A percentile compares a stretch with the other conserved stretches of the same genome.
phyloP scores from a whole-genome alignment of 2,797 vertebrate genomes.

The Odontamblyopus rebecca region DNA sequence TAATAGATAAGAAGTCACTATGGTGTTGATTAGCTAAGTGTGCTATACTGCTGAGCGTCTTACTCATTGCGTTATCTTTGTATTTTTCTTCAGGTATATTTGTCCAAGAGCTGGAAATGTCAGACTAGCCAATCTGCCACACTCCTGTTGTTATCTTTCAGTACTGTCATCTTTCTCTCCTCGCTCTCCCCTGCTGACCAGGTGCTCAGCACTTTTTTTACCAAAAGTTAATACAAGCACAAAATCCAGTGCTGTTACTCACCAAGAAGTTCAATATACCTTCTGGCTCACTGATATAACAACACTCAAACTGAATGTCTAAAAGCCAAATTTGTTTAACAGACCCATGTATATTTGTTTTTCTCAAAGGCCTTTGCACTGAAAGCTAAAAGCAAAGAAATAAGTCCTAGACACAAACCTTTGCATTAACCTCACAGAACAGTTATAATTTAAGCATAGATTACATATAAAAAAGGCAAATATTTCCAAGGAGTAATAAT shows the following conservation, averaged over 20 bases:
- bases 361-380: neutral
- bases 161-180: constrained; percentile 1
- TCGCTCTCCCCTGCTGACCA: constrained; percentile 5
- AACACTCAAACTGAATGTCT: no score
- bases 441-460: neutral
- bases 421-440: neutral
- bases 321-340: neutral
- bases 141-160: neutral
- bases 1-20: neutral
- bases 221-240: neutral
- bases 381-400: neutral
- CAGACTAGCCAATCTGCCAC: neutral
- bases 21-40: neutral
- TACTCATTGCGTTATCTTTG: neutral
- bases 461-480: neutral
- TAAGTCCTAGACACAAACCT: no score
- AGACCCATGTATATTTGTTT: neutral
- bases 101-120: neutral
- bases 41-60: neutral
- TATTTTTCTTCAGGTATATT: neutral
- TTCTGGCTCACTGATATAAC: neutral
- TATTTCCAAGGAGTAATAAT: neutral
- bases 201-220: constrained; percentile 6
- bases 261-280: neutral
- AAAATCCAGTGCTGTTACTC: constrained; percentile 1